Evolutionary conservation across 2,797 vertebrate genomes (phyloP), one percentile per base, ranked within the genome.

Genomic region (Rhabdomys pumilio): DNA sequence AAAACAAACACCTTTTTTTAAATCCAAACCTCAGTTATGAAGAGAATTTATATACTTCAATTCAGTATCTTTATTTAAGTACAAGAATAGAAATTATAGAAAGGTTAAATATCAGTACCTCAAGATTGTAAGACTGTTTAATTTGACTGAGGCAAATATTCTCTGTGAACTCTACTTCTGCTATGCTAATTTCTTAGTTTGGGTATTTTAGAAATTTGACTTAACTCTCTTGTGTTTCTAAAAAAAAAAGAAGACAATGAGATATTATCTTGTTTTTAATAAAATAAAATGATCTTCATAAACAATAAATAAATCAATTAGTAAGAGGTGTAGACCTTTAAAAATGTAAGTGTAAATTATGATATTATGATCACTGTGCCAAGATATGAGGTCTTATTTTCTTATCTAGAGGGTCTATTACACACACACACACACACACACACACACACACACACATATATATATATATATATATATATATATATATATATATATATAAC

Each of bases 31-130:
- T 50, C 26, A 85, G 80, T 95, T 91, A 57, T 75, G 7, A 65
- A 94, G 86, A 50, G 72, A 34, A 82, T 55, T 44, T 93, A 63
- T 6, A 61, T 82, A 89, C 13, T 89, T 94, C 44, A 93, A 22
- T 50, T 88, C 34, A 65, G 67, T 87, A 50, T 82, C 79, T 84
- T 31, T 91, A 91, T 96, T 91, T 83, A 95, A 95, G 85, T 79
- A 92, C 34, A 94, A 96, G 14, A 93, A 94, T 55, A 92, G n/a
- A 97, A 91, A 88, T 93, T 91, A 63, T 8, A 44, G 47, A 81
- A 91, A 96, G 13, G 38, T 83, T 96, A 17, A 29, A 90, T 87
- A 95, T 94, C 20, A 89, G 41, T 34, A 34, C 57, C 9, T 92
- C 75, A 83, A 67, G 22, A 24, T 63, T 53, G 14, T 44, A 50